phyloP scores from a whole-genome alignment of 2,888 invertebrate species.

The Philopedon plagiatum region DNA sequence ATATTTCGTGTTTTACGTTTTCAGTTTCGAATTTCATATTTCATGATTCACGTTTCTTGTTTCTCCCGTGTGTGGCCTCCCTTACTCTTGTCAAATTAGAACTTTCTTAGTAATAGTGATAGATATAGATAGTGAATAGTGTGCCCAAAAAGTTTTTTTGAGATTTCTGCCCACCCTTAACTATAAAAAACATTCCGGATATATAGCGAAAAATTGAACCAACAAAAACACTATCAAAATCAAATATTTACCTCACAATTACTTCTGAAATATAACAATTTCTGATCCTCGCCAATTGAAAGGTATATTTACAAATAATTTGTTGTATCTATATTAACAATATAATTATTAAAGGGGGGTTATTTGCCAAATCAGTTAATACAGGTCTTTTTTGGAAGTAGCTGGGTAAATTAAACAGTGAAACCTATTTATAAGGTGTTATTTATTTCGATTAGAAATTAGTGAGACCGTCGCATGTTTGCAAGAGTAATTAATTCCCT shows the following conservation, averaged over 20 bases:
- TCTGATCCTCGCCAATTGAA: neutral
- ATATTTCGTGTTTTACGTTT: no score
- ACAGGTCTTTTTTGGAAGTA: neutral
- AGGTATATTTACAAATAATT: neutral
- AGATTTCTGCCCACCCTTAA: no score
- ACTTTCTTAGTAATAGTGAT: no score
- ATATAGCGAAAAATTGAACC: no score
- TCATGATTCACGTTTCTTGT: no score
- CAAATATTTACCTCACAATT: neutral
- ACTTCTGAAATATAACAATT: neutral
- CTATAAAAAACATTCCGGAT: no score
- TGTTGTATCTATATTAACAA: neutral
- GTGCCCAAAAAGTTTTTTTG: no score
- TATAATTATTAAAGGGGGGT: neutral
- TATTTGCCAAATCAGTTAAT: neutral
- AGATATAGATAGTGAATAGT: no score
- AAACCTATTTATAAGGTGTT: neutral
- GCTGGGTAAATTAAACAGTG: neutral
- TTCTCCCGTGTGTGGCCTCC: no score
- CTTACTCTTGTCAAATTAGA: no score
- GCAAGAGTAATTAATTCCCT: neutral
- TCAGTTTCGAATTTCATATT: no score
- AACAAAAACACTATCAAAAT: neutral
- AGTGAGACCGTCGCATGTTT: neutral
- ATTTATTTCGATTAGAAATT: neutral